These are phyloP conservation scores for Melipona beecheii DNA, from an alignment of 2,888 invertebrate genomes.

Conservation along the genomic window DNA sequence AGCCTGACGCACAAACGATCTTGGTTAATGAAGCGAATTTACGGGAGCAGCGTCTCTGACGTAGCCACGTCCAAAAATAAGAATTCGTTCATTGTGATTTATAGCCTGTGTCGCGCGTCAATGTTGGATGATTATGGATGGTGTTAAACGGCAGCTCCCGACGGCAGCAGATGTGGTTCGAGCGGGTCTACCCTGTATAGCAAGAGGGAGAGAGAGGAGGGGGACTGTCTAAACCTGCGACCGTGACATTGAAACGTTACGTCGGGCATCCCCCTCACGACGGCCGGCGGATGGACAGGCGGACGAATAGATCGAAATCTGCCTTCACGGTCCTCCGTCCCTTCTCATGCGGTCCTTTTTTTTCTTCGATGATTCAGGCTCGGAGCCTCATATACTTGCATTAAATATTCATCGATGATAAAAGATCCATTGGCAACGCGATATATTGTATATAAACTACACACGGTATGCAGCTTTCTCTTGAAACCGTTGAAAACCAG, in stretches of 20 bases:
- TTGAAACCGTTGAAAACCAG: background rate
- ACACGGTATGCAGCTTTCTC: background rate
- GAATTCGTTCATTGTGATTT: slow-evolving; percentile 47
- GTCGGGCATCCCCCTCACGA: slow-evolving; percentile 64
- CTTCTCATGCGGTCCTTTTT: slow-evolving; percentile 52
- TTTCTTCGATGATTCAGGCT: slow-evolving; percentile 38
- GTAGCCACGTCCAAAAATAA: slow-evolving; percentile 25
- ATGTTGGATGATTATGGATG: slow-evolving; percentile 54
- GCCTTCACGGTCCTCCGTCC: slow-evolving; percentile 56
- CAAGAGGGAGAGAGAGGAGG: slow-evolving; percentile 32
- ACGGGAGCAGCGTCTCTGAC: background rate
- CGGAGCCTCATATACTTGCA: slow-evolving; percentile 8
- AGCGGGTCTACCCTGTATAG: slow-evolving; percentile 58
- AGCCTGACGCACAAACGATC: background rate
- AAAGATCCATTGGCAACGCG: background rate
- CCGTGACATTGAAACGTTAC: slow-evolving; percentile 72
- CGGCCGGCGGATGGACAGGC: slow-evolving; percentile 62
- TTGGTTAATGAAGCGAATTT: background rate
- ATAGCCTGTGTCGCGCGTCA: slow-evolving; percentile 32
- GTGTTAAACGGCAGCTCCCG: slow-evolving; percentile 49
- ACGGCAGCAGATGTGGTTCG: slow-evolving; percentile 55
- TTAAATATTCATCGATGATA: slow-evolving; percentile 46
- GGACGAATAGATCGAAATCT: slow-evolving; percentile 64
- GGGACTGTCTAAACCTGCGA: slow-evolving; percentile 58
- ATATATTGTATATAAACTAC: background rate